Percentiles rank a stretch among this genome's conserved stretches.
phyloP scores from a whole-genome alignment of 2,888 invertebrate genomes.

The Macropis europaea region DNA sequence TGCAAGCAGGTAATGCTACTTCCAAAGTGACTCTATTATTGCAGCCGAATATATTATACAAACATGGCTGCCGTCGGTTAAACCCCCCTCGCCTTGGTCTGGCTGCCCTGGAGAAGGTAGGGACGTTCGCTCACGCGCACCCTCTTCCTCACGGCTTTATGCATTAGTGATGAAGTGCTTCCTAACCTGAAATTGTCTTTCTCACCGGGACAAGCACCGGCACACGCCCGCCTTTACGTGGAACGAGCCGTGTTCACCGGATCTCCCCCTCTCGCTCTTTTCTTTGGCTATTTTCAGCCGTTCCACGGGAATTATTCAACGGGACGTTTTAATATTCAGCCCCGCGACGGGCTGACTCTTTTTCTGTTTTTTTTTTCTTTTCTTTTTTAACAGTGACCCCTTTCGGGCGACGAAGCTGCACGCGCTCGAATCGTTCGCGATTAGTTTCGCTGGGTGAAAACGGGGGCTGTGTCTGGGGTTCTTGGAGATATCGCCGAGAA shows the following conservation, averaged over 20 bases:
- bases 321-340: constrained; percentile 54
- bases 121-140: constrained; percentile 16
- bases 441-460: too few relatives aligned
- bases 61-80: constrained; percentile 62
- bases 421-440: constrained; percentile 16
- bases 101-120: too few relatives aligned
- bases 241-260: constrained; percentile 54
- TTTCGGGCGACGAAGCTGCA: not conserved
- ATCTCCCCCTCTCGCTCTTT: constrained; percentile 49
- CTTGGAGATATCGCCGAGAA: too few relatives aligned
- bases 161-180: constrained; percentile 67
- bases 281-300: constrained; percentile 58
- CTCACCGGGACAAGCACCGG: constrained; percentile 57
- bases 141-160: constrained; percentile 59
- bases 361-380: not conserved
- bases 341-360: constrained; percentile 23
- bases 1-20: constrained; percentile 70
- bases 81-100: constrained; percentile 37
- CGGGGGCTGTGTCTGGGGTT: too few relatives aligned
- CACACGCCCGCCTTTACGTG: constrained; percentile 41
- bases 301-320: constrained; percentile 54
- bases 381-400: constrained; percentile 21
- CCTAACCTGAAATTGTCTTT: constrained; percentile 67
- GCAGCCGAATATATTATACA: constrained; percentile 71
- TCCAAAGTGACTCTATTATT: constrained; percentile 72